Conservation (phyloP, 1,140 invertebrate species). For the Radopholus similis region DNA sequence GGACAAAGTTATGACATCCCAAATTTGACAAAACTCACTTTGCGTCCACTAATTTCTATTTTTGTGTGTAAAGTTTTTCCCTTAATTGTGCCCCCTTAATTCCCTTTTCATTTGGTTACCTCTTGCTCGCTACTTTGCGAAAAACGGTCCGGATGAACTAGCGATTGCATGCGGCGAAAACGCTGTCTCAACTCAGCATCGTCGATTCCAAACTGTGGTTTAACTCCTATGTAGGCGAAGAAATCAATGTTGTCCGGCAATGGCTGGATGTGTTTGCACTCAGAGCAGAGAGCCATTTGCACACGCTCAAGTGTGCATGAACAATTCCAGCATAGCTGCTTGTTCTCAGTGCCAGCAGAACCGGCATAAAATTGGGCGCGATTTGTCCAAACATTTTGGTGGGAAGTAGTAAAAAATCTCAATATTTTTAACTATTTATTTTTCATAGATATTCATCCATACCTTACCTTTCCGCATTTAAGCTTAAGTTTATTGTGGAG, state of each 20-base stretch:
- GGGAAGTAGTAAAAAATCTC: too few species aligned
- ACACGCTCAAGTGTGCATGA: not conserved
- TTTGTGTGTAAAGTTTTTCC: too few species aligned
- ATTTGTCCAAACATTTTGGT: too few species aligned
- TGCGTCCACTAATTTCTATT: too few species aligned
- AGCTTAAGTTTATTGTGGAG: too few species aligned
- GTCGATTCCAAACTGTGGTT: not conserved
- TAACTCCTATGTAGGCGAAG: constrained; percentile 18
- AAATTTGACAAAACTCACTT: not conserved
- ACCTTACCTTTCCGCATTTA: too few species aligned
- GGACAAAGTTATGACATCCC: too few species aligned
- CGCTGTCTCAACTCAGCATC: constrained; percentile 5
- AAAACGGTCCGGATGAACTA: constrained; percentile 25
- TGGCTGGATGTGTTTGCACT: constrained; percentile 16
- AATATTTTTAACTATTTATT: too few species aligned
- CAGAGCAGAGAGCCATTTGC: constrained; percentile 6
- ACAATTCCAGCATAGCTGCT: constrained; percentile 20
- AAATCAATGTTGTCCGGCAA: not conserved
- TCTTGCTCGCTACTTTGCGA: constrained; percentile 2
- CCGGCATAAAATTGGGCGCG: too few species aligned
- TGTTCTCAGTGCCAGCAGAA: not conserved
- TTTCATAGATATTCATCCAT: too few species aligned
- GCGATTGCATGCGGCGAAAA: constrained; percentile 16
- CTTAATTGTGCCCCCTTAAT: too few species aligned
- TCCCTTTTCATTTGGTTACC: not conserved